Evolutionary conservation across 2,797 vertebrate genomes (phyloP), one percentile per base, ranked within the genome.

Genomic region (Enteromius trimaculatus): DNA sequence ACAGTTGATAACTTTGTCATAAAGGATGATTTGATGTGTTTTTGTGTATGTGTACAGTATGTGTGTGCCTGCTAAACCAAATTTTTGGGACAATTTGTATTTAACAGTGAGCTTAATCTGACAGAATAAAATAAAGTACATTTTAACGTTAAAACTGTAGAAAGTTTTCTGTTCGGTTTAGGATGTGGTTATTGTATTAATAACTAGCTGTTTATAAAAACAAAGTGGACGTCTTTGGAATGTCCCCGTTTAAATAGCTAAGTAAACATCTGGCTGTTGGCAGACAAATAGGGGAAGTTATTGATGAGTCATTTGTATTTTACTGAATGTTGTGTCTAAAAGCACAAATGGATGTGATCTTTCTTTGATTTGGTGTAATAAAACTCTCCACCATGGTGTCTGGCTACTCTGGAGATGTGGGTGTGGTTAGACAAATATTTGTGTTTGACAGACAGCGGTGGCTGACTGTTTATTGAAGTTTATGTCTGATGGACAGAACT

Each of bases 401-500:
- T 53, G 16, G 71, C 29, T 79, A 60, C 68, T 55, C 23, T 31
- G 71, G 26, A 49, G 77, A 39, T 68, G 13, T 86, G 79, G 81
- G 76, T 64, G 26, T 79, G 76, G 29, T 58, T 60, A 72, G 64
- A 47, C 79, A 79, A 84, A 86, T 86, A 70, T 79, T 11, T 83
- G 58, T 71, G 39, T 78, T 72, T 86, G 85, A 86, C 21, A 49
- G 80, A 85, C 80, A 83, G 65, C 7, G 8, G 47, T 78, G 75
- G 62, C 82, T 42, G 66, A 70, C 60, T 79, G 70, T 87, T 85
- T 86, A 84, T 85, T 83, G 80, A 86, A 76, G 80, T 85, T 82
- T 78, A 71, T 82, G 82, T 65, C 77, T 89, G 82, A 83, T 76
- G 58, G 86, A 86, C 84, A 77, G 85, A 84, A 78, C 51, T 77